Evolutionary conservation across 2,797 vertebrate genomes (phyloP).

Genomic region (Neosilurus hyrtlii): DNA sequence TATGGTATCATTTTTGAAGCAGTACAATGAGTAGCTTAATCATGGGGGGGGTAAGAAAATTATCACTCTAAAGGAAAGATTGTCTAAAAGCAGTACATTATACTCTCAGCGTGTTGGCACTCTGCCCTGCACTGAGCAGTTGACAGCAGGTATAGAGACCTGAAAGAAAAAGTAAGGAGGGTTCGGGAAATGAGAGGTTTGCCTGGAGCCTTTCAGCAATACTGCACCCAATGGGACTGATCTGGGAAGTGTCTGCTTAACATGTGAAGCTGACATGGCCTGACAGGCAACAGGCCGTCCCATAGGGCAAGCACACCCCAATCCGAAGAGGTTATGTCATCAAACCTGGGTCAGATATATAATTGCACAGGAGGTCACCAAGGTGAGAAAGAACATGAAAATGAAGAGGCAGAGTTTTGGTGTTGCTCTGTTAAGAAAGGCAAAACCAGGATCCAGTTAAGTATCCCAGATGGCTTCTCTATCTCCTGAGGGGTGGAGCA

Average conservation of each 20-base stretch:
- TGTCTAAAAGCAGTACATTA: neutral
- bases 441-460: constrained; percentile 54
- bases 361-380: constrained; percentile 73
- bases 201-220: constrained; percentile 24
- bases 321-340: constrained; percentile 77
- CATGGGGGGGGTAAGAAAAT: neutral
- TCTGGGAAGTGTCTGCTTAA: constrained; percentile 79
- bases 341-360: constrained; percentile 75
- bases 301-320: constrained; percentile 64
- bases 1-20: neutral
- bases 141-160: constrained; percentile 21
- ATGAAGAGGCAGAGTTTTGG: constrained; percentile 75
- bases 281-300: constrained; percentile 70
- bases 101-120: neutral
- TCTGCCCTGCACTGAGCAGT: constrained; percentile 1
- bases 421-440: constrained; percentile 55
- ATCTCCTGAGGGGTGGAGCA: constrained; percentile 68
- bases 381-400: constrained; percentile 75
- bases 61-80: neutral
- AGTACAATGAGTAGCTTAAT: neutral
- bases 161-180: constrained; percentile 23
- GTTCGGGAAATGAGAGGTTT: constrained; percentile 13
- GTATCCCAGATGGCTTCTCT: constrained; percentile 63
- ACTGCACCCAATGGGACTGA: constrained; percentile 63
- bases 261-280: constrained; percentile 66